Evolutionary conservation across 2,797 vertebrate species (phyloP).

Genomic region (Hypotaenidia okinawae): DNA sequence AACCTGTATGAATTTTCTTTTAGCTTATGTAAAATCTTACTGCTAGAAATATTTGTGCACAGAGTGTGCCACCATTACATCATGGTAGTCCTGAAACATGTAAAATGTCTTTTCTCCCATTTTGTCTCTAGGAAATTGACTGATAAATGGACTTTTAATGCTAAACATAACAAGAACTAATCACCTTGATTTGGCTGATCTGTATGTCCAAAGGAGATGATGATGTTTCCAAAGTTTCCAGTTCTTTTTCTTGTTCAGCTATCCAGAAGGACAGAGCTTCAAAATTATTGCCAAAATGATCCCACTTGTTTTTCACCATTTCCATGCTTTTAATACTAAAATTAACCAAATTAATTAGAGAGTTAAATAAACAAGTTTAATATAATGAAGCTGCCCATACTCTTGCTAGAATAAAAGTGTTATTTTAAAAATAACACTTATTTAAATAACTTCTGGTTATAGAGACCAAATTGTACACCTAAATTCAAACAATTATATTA

Average conservation of each 20-base stretch:
- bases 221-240: constrained; percentile 84
- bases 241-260: constrained; percentile 89
- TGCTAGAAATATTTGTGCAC: constrained; percentile 6
- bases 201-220: constrained; percentile 84
- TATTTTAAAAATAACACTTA: background rate
- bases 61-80: background rate
- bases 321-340: constrained; percentile 93
- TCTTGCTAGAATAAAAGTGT: constrained; percentile 24
- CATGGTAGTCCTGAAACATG: background rate
- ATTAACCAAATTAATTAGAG: constrained; percentile 81
- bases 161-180: constrained; percentile 71
- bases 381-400: constrained; percentile 38
- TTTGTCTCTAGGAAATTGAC: background rate
- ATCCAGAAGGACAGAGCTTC: constrained; percentile 92
- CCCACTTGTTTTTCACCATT: constrained; percentile 91
- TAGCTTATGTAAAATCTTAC: constrained; percentile 16
- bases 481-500: background rate
- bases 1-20: background rate
- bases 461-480: background rate
- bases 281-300: constrained; percentile 88
- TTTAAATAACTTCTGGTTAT: background rate
- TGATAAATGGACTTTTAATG: constrained; percentile 33
- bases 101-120: background rate
- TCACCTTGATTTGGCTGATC: constrained; percentile 90
- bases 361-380: constrained; percentile 72